Conservation (phyloP, 2,797 vertebrate genomes). For the Rhinella marina region DNA sequence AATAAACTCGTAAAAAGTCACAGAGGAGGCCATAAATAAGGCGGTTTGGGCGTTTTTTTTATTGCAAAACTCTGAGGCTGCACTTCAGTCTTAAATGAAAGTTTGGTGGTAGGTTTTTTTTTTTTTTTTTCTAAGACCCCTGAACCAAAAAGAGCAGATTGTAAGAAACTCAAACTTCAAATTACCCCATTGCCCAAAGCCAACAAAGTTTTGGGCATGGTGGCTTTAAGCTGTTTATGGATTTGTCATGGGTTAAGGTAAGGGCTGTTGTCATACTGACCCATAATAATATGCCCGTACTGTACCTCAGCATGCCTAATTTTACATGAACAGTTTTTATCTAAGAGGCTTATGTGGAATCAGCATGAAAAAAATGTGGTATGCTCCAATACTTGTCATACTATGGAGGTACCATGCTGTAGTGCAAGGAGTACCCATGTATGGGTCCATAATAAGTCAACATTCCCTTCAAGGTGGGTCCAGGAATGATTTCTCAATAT, state of each 20-base stretch:
- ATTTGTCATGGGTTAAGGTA: too few relatives aligned
- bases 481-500: too few relatives aligned
- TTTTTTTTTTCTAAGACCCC: not conserved
- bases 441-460: not conserved
- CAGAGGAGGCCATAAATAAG: conserved; percentile 63
- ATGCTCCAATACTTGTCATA: not conserved
- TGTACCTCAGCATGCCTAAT: too few relatives aligned
- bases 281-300: too few relatives aligned
- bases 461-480: not conserved
- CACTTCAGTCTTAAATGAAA: not conserved
- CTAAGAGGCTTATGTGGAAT: not conserved
- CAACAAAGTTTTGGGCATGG: too few relatives aligned
- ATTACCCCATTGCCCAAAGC: too few relatives aligned
- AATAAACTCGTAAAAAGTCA: conserved; percentile 59
- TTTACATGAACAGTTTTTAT: not conserved
- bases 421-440: too few relatives aligned
- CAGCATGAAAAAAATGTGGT: not conserved
- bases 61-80: conserved; percentile 61
- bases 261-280: too few relatives aligned
- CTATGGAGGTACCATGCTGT: too few relatives aligned
- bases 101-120: too few relatives aligned
- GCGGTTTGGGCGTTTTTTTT: conserved; percentile 63
- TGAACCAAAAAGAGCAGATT: not conserved
- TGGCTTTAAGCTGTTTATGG: too few relatives aligned
- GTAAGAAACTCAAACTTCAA: too few relatives aligned